Conservation (phyloP, 92 coral and sea anemone species). For the Muricea muricata region DNA sequence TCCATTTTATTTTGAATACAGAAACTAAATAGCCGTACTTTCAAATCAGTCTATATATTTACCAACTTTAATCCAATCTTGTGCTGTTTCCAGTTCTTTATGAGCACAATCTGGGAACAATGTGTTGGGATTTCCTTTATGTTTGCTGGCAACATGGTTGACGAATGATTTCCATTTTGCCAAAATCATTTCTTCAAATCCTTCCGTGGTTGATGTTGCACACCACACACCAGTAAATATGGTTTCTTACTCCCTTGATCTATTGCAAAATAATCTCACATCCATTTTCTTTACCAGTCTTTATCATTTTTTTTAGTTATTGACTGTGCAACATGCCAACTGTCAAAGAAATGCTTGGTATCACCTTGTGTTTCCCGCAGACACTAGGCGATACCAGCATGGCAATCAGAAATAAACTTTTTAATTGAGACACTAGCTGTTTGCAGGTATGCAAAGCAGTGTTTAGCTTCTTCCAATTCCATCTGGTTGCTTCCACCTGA, state of each 20-base stretch:
- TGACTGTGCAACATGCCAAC: background rate
- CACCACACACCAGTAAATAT: background rate
- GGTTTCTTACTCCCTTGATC: background rate
- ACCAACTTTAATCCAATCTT: background rate
- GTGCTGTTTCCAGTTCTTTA: too few relatives aligned
- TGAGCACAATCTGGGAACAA: too few relatives aligned
- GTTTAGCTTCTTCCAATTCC: background rate
- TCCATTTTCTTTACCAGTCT: background rate
- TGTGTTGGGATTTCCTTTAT: background rate
- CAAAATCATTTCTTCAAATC: background rate
- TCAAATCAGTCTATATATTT: background rate
- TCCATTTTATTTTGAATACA: background rate
- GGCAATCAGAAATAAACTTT: background rate
- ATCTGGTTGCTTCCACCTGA: background rate
- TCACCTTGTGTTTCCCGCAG: background rate
- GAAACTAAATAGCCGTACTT: background rate
- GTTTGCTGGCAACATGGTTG: background rate
- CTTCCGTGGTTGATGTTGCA: background rate
- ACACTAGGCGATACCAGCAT: background rate
- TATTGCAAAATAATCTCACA: background rate
- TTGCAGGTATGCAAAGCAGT: background rate
- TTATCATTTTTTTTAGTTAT: background rate
- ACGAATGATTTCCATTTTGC: background rate
- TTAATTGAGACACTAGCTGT: background rate
- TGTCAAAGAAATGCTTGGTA: background rate